These are phyloP conservation scores for Myanophis thanlyinensis DNA, from an alignment of 2,113 vertebrate genomes.

Conservation along the genomic window DNA sequence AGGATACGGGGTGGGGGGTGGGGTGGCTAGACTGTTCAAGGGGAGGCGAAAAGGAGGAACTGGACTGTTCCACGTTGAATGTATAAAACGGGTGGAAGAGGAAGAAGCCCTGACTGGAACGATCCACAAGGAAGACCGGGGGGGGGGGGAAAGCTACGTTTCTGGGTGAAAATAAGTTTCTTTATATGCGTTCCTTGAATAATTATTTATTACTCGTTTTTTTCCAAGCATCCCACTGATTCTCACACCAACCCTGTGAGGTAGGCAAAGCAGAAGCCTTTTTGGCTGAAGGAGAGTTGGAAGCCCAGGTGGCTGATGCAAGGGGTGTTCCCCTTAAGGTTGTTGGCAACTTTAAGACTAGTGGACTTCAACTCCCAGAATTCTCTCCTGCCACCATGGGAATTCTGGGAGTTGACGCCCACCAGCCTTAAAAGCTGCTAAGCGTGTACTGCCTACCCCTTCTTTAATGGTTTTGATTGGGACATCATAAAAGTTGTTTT, in stretches of 20 bases:
- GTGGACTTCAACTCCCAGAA: background rate
- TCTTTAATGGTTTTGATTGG: background rate
- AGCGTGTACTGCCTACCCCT: rapidly evolving
- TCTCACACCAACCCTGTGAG: background rate
- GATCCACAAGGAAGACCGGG: background rate
- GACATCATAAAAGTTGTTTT: background rate
- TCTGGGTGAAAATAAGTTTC: background rate
- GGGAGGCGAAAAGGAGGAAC: background rate
- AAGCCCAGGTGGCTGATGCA: background rate
- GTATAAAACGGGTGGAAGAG: no score
- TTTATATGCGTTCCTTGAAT: background rate
- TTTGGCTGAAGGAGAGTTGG: no score
- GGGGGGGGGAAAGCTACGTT: background rate
- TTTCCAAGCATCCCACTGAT: background rate
- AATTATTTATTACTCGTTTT: background rate
- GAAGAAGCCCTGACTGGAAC: background rate
- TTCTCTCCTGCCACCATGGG: background rate
- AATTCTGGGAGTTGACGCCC: background rate
- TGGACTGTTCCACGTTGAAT: background rate
- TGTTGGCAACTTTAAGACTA: background rate
- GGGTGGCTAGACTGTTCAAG: background rate
- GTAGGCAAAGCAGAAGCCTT: background rate
- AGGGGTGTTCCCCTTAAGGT: background rate
- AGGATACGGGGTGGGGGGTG: no score
- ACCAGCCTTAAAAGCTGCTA: background rate